Evolutionary conservation across 1,140 invertebrate species (phyloP).

Genomic region (Adoxophyes honmai): DNA sequence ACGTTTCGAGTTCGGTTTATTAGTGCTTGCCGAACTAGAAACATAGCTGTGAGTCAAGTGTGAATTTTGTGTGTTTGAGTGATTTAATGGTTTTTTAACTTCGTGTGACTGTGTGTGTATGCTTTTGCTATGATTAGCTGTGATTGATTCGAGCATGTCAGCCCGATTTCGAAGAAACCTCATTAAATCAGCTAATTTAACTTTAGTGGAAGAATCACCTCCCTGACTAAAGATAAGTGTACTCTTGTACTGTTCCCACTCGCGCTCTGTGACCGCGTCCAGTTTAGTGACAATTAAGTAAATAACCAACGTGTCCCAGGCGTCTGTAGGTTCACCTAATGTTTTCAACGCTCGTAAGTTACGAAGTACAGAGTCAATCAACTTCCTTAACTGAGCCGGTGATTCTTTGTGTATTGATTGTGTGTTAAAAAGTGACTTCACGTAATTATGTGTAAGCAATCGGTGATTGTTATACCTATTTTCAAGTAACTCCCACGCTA

Average conservation of each 20-base stretch:
- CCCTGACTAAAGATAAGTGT: too few relatives aligned
- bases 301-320: conserved; percentile 17
- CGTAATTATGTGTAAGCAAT: conserved; percentile 1
- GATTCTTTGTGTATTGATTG: conserved; percentile 16
- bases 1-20: not conserved
- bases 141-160: conserved; percentile 26
- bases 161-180: conserved; percentile 25
- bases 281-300: conserved; percentile 12
- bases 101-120: not conserved
- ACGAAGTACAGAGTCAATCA: conserved; percentile 11
- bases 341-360: conserved; percentile 13
- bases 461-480: conserved; percentile 12
- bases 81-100: too few relatives aligned
- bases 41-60: conserved; percentile 23
- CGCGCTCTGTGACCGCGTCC: conserved; percentile 10
- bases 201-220: too few relatives aligned
- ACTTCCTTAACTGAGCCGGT: conserved; percentile 4
- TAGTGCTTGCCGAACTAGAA: conserved; percentile 17
- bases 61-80: too few relatives aligned
- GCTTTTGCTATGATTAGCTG: conserved; percentile 15
- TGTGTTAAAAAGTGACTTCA: conserved; percentile 3
- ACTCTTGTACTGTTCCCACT: conserved; percentile 19
- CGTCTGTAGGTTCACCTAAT: conserved; percentile 13
- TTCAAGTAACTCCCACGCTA: conserved; percentile 14
- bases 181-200: conserved; percentile 26